Percentiles rank a stretch among this genome's conserved stretches.
These are phyloP conservation scores for Drosophila malerkotliana DNA, from an alignment of 1,140 invertebrate species.

Conservation along the genomic window DNA sequence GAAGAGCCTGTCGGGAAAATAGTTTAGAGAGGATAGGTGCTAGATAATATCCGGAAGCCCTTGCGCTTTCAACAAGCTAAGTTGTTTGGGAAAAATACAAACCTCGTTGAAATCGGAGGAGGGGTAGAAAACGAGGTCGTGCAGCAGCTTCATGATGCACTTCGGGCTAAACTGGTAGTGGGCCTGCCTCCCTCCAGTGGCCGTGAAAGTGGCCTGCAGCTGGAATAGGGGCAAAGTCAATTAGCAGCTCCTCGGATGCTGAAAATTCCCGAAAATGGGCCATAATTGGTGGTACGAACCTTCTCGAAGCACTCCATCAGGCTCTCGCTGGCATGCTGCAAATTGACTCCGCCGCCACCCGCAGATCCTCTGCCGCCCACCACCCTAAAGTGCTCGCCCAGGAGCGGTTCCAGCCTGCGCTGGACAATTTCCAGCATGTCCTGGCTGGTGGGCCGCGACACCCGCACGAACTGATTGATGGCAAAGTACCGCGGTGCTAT, in stretches of 20 bases:
- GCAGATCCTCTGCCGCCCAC: background rate
- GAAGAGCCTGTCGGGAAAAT: slow-evolving; percentile 85
- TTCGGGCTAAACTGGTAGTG: slow-evolving; percentile 84
- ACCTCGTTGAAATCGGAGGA: slow-evolving; percentile 76
- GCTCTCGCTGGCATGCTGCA: slow-evolving; percentile 70
- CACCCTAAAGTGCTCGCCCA: slow-evolving; percentile 59
- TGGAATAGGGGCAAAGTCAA: slow-evolving; percentile 38
- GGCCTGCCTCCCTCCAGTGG: slow-evolving; percentile 31
- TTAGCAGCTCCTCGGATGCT: slow-evolving; percentile 40
- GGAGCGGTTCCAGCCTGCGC: slow-evolving; percentile 71
- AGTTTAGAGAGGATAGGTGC: background rate
- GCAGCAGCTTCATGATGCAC: slow-evolving; percentile 77
- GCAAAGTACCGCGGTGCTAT: slow-evolving; percentile 78
- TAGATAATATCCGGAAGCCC: background rate
- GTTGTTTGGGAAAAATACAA: background rate
- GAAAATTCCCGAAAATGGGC: background rate
- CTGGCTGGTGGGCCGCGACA: slow-evolving; percentile 63
- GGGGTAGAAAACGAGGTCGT: slow-evolving; percentile 68
- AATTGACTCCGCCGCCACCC: slow-evolving; percentile 42
- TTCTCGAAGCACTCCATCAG: slow-evolving; percentile 79
- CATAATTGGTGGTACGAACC: slow-evolving; percentile 42
- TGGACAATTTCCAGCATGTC: slow-evolving; percentile 80
- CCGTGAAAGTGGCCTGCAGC: slow-evolving; percentile 62
- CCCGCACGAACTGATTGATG: slow-evolving; percentile 75
- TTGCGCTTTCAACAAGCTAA: background rate